Base-by-base conservation (phyloP, 2,888 invertebrate genomes). In the Adela reaumurella region DNA sequence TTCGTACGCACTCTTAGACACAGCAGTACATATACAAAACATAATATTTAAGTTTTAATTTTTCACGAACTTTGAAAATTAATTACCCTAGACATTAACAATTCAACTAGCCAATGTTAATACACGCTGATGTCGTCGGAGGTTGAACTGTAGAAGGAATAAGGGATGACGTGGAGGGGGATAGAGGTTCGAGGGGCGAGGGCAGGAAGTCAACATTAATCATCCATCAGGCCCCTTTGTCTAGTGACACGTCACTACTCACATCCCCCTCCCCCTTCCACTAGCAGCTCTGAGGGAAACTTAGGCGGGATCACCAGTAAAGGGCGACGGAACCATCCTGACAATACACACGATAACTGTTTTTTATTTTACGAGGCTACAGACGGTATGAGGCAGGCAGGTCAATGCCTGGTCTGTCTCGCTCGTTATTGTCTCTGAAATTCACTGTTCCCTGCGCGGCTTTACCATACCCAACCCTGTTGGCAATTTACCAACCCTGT, bases 171-270 rank as follows among this genome's bases (percentile, higher is more conserved):
- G 48, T 47, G 24, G 11, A 48, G 49, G 46, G 49, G 47, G 20
- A 45, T 45, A 48, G 49, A 48, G 35, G 45, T 48, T 43, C 47
- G 11, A 3, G 14, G 35, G 35, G 14, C 11, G 35, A 14, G 14
- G 58, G 57, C 59, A 59, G 64, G 62, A 66, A 65, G 63, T 62
- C 59, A 54, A 55, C 62, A 70, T 73, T 73, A 65, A 70, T 76
- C 74, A 74, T 70, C 68, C 65, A 73, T 70, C 66, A 66, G 61
- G 60, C 62, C 67, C 72, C 68, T 70, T 73, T 68, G 68, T 67
- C 62, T 67, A 60, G 58, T 54, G 61, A 62, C 59, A 56, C 59
- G 61, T 65, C 64, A 59, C 55, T 57, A 58, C 50, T 57, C 59
- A 57, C 59, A 59, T 53, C 48, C 49, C 57, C 55, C 55, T 45